phyloP scores from a whole-genome alignment of 2,888 invertebrate species.

The Aethes cnicana region DNA sequence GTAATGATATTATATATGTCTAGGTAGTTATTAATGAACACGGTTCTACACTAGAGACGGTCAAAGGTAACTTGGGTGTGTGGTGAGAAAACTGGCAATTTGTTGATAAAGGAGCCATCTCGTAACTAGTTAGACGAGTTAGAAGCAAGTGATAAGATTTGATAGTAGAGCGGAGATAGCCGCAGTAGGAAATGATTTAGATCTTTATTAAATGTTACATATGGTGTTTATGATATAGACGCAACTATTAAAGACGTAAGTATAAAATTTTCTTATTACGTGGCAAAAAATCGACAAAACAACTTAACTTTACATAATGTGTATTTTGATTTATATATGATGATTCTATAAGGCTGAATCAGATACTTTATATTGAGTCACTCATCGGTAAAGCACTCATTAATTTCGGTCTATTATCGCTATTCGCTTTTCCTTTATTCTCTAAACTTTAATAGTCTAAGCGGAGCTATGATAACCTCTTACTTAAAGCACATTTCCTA shows the following conservation, averaged over 20 bases:
- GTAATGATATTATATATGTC: constrained; percentile 37
- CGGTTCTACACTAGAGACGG: constrained; percentile 44
- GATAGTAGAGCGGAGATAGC: too few relatives aligned
- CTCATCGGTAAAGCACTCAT: neutral
- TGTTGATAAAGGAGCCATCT: constrained; percentile 23
- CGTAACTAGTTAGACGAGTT: too few relatives aligned
- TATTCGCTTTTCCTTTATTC: constrained; percentile 39
- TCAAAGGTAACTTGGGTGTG: constrained; percentile 52
- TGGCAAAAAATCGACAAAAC: too few relatives aligned
- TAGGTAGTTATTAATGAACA: constrained; percentile 61
- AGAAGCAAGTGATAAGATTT: too few relatives aligned
- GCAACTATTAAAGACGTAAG: too few relatives aligned
- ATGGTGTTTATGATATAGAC: too few relatives aligned
- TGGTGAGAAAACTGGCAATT: constrained; percentile 42
- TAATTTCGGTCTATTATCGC: constrained; percentile 20
- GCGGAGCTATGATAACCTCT: constrained; percentile 63
- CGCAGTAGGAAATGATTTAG: too few relatives aligned
- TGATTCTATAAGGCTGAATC: too few relatives aligned
- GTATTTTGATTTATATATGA: too few relatives aligned
- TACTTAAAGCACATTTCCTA: constrained; percentile 46
- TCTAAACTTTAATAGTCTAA: constrained; percentile 43
- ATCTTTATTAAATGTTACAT: too few relatives aligned
- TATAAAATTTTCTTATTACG: too few relatives aligned
- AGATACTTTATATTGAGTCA: neutral
- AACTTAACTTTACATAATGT: too few relatives aligned